Conservation (phyloP, 2,113 vertebrate species). For the Vidua macroura region DNA sequence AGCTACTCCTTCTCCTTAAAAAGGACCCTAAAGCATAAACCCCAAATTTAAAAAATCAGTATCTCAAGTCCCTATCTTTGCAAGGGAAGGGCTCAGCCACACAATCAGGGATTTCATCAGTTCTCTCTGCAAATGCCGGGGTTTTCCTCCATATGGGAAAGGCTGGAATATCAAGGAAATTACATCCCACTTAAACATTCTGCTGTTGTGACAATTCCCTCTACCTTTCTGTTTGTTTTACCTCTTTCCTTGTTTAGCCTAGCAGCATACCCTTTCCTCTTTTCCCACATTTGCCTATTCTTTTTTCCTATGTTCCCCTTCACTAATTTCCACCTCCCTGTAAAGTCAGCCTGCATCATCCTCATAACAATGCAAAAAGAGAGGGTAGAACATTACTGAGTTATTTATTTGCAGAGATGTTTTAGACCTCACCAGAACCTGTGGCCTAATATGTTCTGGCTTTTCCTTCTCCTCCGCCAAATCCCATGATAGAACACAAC, state of each 20-base stretch:
- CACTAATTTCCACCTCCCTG: neutral
- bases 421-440: neutral
- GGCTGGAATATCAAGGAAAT: neutral
- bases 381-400: neutral
- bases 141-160: neutral
- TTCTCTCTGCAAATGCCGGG: neutral
- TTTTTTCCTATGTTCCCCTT: neutral
- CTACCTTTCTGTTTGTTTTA: neutral
- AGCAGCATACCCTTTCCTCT: neutral
- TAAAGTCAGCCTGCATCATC: neutral
- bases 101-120: neutral
- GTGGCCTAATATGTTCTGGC: neutral
- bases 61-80: neutral
- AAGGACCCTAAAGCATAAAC: neutral
- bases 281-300: neutral
- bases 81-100: neutral
- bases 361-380: neutral
- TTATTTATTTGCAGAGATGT: neutral
- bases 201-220: neutral
- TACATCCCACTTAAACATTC: neutral
- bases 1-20: neutral
- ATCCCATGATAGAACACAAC: neutral
- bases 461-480: neutral
- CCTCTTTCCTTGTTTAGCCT: neutral
- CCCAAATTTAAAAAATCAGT: neutral